A percentile compares a stretch with the other conserved stretches of the same genome.
These are phyloP conservation scores for Rhabdophis nuchalis DNA, from an alignment of 2,797 vertebrate genomes.

Conservation along the genomic window DNA sequence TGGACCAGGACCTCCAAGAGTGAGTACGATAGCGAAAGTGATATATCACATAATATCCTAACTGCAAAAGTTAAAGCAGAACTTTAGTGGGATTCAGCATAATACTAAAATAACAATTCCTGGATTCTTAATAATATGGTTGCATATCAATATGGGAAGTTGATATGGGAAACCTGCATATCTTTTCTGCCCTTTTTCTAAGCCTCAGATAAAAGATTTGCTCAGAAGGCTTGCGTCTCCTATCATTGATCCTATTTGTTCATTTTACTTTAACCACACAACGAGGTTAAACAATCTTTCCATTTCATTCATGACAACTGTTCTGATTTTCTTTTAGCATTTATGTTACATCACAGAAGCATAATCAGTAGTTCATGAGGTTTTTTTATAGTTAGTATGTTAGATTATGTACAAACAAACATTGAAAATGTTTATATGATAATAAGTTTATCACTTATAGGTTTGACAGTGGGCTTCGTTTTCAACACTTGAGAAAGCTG, in stretches of 20 bases:
- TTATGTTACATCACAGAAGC: neutral
- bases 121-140: neutral
- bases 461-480: neutral
- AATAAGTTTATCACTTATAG: neutral
- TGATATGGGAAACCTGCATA: neutral
- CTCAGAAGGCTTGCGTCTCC: no score
- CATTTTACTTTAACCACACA: neutral
- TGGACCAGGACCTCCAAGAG: constrained; percentile 74
- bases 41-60: neutral
- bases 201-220: no score
- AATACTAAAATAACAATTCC: neutral
- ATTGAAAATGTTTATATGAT: neutral
- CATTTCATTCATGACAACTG: neutral
- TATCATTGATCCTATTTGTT: neutral
- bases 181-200: neutral
- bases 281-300: neutral
- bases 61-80: neutral
- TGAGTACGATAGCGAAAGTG: constrained; percentile 67
- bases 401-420: neutral
- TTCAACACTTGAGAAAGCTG: neutral
- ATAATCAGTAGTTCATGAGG: neutral
- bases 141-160: neutral
- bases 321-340: neutral
- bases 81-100: neutral
- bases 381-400: neutral